Base-by-base conservation (phyloP, 2,113 vertebrate genomes). In the Odocoileus hemionus region DNA sequence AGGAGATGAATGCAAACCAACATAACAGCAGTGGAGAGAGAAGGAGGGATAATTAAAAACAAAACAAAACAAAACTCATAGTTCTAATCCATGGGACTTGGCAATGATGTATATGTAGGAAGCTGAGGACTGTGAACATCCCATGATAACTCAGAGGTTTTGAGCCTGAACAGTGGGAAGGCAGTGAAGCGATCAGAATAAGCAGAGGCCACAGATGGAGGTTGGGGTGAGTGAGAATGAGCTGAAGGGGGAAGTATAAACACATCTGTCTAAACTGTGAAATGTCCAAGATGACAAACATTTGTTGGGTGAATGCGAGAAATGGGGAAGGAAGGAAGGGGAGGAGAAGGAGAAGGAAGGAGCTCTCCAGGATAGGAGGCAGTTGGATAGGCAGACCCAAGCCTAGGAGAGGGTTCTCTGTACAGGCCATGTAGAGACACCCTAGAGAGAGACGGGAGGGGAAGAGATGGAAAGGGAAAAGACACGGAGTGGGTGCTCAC, bases 401-500 rank as follows among this genome's bases (percentile, higher is more conserved):
- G 79, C 30, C 82, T 36, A 26, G 87, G 33, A 83, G 28, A 43
- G 47, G 55, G 60, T 30, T 9, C 57, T 19, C 3, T 26, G 39
- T 10, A 39, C 9, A 80, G 39, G 39, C 2, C 2, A 19, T 5
- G n/a, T 1, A 13, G 25, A 26, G 21, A 36, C 39, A 52, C 0
- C 2, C 30, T 64, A 21, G 2, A 70, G 0, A 79, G 33, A 39
- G 30, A 28, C 0, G 2, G 4, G 5, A 16, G 52, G 39, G 7
- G 52, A 47, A 28, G 67, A 55, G 21, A 39, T 0, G 0, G 19
- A n/a, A 30, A 64, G 7, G 25, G 76, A 19, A 58, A 6, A 5
- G 17, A 17, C 0, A 0, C 2, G 12, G 50, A 83, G 58, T 17
- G 23, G 33, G 9, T 50, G 47, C 47, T 50, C 3, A 1, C 13